Evolutionary conservation across 35 echinoderm and acorn worm species (phyloP), one percentile per base, ranked within the genome.

Genomic region (Lytechinus pictus): DNA sequence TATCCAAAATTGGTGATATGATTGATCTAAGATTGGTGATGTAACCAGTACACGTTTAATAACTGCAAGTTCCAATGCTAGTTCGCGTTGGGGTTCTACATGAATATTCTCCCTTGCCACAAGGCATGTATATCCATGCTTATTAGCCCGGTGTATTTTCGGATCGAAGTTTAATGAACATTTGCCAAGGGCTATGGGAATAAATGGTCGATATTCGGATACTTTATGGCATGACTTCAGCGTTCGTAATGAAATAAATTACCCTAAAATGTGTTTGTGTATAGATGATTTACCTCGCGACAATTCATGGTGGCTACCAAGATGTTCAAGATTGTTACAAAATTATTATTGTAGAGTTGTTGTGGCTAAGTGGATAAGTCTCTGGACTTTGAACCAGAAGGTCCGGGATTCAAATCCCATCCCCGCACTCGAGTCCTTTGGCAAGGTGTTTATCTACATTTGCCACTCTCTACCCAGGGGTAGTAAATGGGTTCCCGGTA

Each of bases 121-220:
- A 79, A 79, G 66, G 19, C 19, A 79, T 79, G n/a, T 4, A 79
- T 79, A 79, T 24, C 16, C 66, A 79, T 19, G 66, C 66, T 79
- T 79, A 79, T 79, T 79, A 79, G 21, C 66, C n/a, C 66, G 66
- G 66, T 79, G 16, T 79, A 79, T 79, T 24, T 79, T 79, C n/a
- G 66, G 66, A 79, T 79, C 66, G 66, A 79, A 79, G 66, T 79
- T 79, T 79, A 79, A 79, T 79, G 66, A 79, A 79, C 66, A 79
- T 79, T 79, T 79, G 66, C 66, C 66, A 79, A 79, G 66, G 66
- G 66, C 66, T 79, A 79, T 19, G 66, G 33, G 66, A 79, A 79
- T 24, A 24, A 79, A 24, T 79, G 66, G 66, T 79, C 66, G 66
- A 79, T 79, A 79, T 79, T 24, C 21, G 66, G n/a, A 79, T 79